phyloP scores from a whole-genome alignment of 2,888 invertebrate genomes.

The Cerastis leucographa region DNA sequence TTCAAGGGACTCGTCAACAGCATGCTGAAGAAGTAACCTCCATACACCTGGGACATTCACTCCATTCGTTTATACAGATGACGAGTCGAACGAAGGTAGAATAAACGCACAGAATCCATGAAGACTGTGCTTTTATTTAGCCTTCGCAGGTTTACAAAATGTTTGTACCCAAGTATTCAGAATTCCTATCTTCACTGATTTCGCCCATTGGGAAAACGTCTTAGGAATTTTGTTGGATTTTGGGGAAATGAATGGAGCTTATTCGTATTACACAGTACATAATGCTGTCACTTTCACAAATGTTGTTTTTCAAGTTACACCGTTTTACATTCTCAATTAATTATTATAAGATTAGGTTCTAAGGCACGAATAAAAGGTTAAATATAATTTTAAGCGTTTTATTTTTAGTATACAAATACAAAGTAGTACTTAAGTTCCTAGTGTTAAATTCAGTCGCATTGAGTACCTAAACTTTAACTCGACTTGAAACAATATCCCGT shows the following conservation, averaged over 20 bases:
- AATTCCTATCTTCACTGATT: background rate
- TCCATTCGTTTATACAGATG: conserved; percentile 58
- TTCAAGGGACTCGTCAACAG: conserved; percentile 88
- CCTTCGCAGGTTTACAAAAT: conserved; percentile 14
- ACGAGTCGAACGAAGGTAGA: conserved; percentile 22
- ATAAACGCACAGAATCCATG: conserved; percentile 4
- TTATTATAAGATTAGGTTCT: conserved; percentile 71
- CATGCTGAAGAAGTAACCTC: conserved; percentile 84
- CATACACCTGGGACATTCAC: conserved; percentile 19
- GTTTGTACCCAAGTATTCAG: background rate
- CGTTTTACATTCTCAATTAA: conserved; percentile 70
- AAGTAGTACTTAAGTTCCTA: conserved; percentile 1
- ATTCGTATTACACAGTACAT: conserved; percentile 50
- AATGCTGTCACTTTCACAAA: conserved; percentile 67
- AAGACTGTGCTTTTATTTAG: background rate
- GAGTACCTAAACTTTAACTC: conserved; percentile 13
- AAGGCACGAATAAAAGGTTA: conserved; percentile 82
- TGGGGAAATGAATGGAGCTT: conserved; percentile 56
- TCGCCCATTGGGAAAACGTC: background rate
- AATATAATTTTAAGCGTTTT: conserved; percentile 42
- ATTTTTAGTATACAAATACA: conserved; percentile 28
- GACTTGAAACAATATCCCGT: conserved; percentile 4
- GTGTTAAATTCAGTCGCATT: conserved; percentile 21
- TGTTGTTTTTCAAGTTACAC: conserved; percentile 70
- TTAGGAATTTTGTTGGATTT: background rate